phyloP scores from a whole-genome alignment of 1,140 invertebrate genomes.

The Luehdorfia chinensis region DNA sequence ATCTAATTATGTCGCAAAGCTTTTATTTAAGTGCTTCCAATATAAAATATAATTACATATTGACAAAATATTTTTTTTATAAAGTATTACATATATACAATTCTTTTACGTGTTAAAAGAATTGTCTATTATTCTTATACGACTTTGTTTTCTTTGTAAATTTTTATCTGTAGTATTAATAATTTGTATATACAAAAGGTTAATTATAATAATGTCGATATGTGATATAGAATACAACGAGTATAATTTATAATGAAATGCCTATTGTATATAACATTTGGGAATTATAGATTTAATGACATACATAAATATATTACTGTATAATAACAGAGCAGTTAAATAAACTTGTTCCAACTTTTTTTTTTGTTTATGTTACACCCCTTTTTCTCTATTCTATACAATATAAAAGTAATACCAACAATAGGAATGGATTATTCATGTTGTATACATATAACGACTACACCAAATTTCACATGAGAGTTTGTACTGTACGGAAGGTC shows the following conservation, averaged over 20 bases:
- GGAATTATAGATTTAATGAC: constrained; percentile 21
- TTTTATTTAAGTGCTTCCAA: constrained; percentile 18
- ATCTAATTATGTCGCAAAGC: background rate
- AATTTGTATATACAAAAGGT: constrained; percentile 30
- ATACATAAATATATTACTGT: constrained; percentile 17
- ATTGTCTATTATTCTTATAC: constrained; percentile 18
- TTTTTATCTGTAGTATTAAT: constrained; percentile 27
- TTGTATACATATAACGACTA: too few relatives aligned
- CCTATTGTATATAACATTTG: constrained; percentile 51
- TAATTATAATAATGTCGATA: constrained; percentile 38
- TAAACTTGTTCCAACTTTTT: constrained; percentile 47
- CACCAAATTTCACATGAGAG: too few relatives aligned
- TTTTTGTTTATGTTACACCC: too few relatives aligned
- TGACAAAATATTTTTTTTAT: constrained; percentile 12
- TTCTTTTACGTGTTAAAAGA: background rate
- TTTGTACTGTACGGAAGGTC: too few relatives aligned
- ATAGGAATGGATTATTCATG: too few relatives aligned
- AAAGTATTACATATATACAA: background rate
- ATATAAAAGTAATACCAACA: too few relatives aligned
- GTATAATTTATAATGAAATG: constrained; percentile 35
- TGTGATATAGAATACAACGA: constrained; percentile 68
- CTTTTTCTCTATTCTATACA: too few relatives aligned
- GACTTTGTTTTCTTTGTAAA: constrained; percentile 41
- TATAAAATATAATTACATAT: constrained; percentile 12
- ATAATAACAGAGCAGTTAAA: constrained; percentile 37